phyloP scores from a whole-genome alignment of 2,113 vertebrate genomes.

The Pelecanus crispus region DNA sequence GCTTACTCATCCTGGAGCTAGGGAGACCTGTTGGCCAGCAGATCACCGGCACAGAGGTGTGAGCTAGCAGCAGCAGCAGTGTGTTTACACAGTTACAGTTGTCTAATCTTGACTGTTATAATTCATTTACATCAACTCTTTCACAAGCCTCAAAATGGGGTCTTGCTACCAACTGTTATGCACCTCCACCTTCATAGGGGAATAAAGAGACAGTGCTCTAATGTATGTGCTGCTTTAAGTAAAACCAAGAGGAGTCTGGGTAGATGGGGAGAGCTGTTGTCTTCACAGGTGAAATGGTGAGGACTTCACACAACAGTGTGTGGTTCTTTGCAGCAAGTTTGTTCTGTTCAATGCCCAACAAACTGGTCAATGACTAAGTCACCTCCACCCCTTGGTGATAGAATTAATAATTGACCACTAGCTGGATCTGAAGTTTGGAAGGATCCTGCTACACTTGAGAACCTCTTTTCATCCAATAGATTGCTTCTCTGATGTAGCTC shows the following conservation, averaged over 20 bases:
- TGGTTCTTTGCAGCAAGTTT: not conserved
- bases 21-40: not conserved
- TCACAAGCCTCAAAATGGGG: not conserved
- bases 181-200: accelerated
- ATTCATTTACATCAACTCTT: not conserved
- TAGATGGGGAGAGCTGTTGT: not conserved
- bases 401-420: not conserved
- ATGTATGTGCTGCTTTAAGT: not conserved
- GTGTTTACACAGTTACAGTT: not conserved
- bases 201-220: not conserved
- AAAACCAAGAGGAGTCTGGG: not conserved
- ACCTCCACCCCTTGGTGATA: accelerated
- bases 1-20: not conserved
- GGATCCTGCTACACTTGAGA: not conserved
- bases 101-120: not conserved
- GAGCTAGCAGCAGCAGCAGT: not conserved
- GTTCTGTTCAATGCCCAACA: not conserved
- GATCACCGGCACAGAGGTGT: not conserved
- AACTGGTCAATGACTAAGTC: not conserved
- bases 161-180: not conserved
- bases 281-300: not conserved
- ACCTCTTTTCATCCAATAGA: not conserved
- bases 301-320: not conserved
- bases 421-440: not conserved
- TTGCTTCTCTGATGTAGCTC: not conserved